Percentiles rank a stretch among this genome's conserved stretches.
phyloP scores from a whole-genome alignment of 2,797 vertebrate species.

The Mastacembelus armatus region DNA sequence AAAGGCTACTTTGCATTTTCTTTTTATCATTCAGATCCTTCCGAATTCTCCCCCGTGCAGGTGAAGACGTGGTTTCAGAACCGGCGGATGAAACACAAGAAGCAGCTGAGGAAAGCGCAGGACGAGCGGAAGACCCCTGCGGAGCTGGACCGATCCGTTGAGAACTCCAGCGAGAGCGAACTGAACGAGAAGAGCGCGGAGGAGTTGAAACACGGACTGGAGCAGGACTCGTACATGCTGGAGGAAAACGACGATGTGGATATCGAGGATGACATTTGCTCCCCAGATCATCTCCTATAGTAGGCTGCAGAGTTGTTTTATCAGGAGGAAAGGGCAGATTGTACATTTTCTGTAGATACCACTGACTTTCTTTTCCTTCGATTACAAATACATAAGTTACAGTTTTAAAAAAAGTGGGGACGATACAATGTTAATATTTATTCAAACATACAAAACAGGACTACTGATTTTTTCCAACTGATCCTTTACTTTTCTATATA shows the following conservation, averaged over 20 bases:
- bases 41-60: slow-evolving; percentile 66
- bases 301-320: slow-evolving; percentile 41
- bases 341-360: slow-evolving; percentile 63
- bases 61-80: slow-evolving; percentile 99
- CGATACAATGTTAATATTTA: slow-evolving; percentile 57
- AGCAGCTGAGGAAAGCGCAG: slow-evolving; percentile 94
- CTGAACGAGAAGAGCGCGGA: slow-evolving; percentile 71
- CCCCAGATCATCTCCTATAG: slow-evolving; percentile 87
- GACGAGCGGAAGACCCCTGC: slow-evolving; percentile 90
- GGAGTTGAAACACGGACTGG: slow-evolving; percentile 72
- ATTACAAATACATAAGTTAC: neutral
- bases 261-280: slow-evolving; percentile 91
- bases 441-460: slow-evolving; percentile 40
- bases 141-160: slow-evolving; percentile 82
- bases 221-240: slow-evolving; percentile 85
- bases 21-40: neutral
- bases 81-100: slow-evolving; percentile 98
- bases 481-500: slow-evolving; percentile 1
- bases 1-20: neutral
- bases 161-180: slow-evolving; percentile 86
- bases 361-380: slow-evolving; percentile 32
- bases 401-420: slow-evolving; percentile 7
- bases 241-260: slow-evolving; percentile 92
- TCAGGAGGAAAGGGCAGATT: slow-evolving; percentile 15
- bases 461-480: slow-evolving; percentile 13